Percentiles rank a stretch among this genome's conserved stretches.
Conservation (phyloP, 2,113 vertebrate genomes). For the Rana temporaria region DNA sequence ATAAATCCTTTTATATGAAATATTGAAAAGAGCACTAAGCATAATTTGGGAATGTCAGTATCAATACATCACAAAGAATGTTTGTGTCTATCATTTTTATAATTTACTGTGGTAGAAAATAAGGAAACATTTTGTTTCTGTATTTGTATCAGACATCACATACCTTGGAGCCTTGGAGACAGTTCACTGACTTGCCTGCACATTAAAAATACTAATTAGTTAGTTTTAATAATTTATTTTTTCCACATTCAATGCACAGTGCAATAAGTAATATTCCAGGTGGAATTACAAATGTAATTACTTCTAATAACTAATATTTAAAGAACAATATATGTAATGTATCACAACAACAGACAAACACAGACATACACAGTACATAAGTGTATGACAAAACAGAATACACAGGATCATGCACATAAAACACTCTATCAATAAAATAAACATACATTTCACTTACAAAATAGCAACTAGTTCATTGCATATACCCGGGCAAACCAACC, state of each 20-base stretch:
- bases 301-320: constrained; percentile 60
- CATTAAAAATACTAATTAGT: constrained; percentile 66
- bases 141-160: constrained; percentile 42
- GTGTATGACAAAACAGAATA: too few relatives aligned
- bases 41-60: background rate
- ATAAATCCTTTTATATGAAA: too few relatives aligned
- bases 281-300: constrained; percentile 62
- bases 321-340: constrained; percentile 40
- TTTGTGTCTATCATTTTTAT: background rate
- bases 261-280: constrained; percentile 58
- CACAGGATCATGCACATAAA: too few relatives aligned
- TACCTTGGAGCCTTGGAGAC: constrained; percentile 61
- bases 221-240: constrained; percentile 61
- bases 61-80: background rate
- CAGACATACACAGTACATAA: background rate
- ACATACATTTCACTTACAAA: too few relatives aligned
- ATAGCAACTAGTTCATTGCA: too few relatives aligned
- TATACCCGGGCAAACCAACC: too few relatives aligned
- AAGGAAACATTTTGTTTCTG: background rate
- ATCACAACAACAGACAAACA: background rate
- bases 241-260: constrained; percentile 38
- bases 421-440: too few relatives aligned
- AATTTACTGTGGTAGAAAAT: background rate
- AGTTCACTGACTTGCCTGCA: constrained; percentile 64
- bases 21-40: background rate